phyloP scores from a whole-genome alignment of 2,888 invertebrate species.

The Callimorpha dominula region DNA sequence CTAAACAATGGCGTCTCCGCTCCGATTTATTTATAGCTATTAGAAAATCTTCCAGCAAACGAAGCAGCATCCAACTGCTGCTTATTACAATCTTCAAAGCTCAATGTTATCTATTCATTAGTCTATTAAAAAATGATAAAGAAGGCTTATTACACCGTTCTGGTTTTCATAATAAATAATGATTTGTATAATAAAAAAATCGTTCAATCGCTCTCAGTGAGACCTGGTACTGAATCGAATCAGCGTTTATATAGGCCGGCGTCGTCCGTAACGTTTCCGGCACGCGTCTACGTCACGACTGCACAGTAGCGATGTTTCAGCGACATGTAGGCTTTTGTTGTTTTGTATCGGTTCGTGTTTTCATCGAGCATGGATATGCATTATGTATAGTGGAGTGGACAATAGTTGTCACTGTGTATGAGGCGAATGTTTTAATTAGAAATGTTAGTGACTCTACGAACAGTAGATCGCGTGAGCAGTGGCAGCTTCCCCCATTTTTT shows the following conservation, averaged over 20 bases:
- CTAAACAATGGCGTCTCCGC: no score
- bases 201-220: constrained; percentile 19
- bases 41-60: no score
- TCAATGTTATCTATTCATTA: no score
- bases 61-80: no score
- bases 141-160: no score
- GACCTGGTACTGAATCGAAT: constrained; percentile 19
- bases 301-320: neutral
- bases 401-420: neutral
- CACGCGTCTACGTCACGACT: constrained; percentile 48
- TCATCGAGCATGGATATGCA: constrained; percentile 4
- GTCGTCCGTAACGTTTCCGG: constrained; percentile 48
- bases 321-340: constrained; percentile 29
- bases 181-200: neutral
- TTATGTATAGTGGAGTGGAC: neutral
- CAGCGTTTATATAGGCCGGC: constrained; percentile 30
- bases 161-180: no score
- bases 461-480: neutral
- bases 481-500: no score
- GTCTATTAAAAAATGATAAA: no score
- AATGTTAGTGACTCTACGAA: neutral
- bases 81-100: no score
- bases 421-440: neutral
- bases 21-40: no score
- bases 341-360: constrained; percentile 4